phyloP scores from a whole-genome alignment of 2,797 vertebrate species.

The Petrocephalus schoutedeni region DNA sequence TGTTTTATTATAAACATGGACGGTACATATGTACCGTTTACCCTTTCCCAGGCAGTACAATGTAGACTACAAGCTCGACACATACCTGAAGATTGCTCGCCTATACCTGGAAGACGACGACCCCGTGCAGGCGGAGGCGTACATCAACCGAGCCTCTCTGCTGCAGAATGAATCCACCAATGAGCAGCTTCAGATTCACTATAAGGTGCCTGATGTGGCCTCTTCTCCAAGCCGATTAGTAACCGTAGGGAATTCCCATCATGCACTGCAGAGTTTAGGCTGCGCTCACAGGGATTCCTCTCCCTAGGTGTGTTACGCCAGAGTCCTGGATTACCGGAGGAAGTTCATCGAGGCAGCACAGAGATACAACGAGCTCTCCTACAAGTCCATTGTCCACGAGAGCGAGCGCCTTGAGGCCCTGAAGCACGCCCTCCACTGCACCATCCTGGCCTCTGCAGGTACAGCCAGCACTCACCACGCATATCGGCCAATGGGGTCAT shows the following conservation, averaged over 20 bases:
- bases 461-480: slow-evolving; percentile 33
- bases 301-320: slow-evolving; percentile 87
- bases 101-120: slow-evolving; percentile 95
- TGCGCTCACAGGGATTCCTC: not conserved
- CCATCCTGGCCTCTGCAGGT: slow-evolving; percentile 97
- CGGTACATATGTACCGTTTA: not conserved
- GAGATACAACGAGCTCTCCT: slow-evolving; percentile 93
- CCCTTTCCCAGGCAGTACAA: slow-evolving; percentile 80
- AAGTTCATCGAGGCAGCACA: slow-evolving; percentile 98
- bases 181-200: slow-evolving; percentile 96
- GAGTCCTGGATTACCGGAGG: slow-evolving; percentile 92
- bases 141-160: slow-evolving; percentile 93
- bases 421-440: slow-evolving; percentile 95
- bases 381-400: slow-evolving; percentile 96
- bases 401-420: slow-evolving; percentile 90
- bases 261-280: not conserved
- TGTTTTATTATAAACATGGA: not conserved
- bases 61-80: slow-evolving; percentile 96
- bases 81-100: slow-evolving; percentile 94
- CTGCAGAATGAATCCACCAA: slow-evolving; percentile 98
- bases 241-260: not conserved
- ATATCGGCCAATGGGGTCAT: not conserved
- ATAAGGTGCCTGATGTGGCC: slow-evolving; percentile 69
- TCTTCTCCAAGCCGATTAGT: not conserved
- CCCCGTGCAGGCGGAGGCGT: slow-evolving; percentile 94